phyloP scores from a whole-genome alignment of 2,797 vertebrate genomes.

The Pangasius djambal region DNA sequence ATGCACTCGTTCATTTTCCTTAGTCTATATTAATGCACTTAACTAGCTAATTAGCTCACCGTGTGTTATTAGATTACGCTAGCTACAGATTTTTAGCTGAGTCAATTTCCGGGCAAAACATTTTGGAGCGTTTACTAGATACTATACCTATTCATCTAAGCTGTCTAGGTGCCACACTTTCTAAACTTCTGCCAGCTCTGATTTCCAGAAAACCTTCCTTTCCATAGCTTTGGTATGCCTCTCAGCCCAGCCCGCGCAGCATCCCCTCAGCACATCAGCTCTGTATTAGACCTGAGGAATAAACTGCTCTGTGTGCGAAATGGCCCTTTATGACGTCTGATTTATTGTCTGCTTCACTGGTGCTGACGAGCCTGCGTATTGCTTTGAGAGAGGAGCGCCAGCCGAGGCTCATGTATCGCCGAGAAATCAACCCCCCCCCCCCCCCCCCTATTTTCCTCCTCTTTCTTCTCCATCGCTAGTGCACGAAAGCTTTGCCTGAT shows the following conservation, averaged over 20 bases:
- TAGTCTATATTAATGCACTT: background rate
- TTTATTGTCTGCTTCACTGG: constrained; percentile 65
- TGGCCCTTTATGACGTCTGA: constrained; percentile 63
- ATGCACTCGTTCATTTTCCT: background rate
- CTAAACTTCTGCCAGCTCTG: background rate
- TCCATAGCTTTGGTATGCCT: background rate
- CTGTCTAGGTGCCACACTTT: background rate
- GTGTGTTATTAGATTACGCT: background rate
- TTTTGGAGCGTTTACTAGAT: background rate
- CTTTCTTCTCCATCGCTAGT: background rate
- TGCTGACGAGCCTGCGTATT: constrained; percentile 58
- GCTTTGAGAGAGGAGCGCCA: constrained; percentile 54
- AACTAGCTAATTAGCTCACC: background rate
- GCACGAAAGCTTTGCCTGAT: constrained; percentile 26
- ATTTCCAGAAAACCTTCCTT: background rate
- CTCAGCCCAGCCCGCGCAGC: background rate
- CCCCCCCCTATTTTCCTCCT: background rate
- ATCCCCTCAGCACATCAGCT: constrained; percentile 34
- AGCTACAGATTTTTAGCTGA: background rate
- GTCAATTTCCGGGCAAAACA: background rate
- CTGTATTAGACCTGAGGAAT: constrained; percentile 45
- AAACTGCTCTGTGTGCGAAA: constrained; percentile 51
- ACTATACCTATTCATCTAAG: background rate
- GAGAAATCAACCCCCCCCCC: constrained; percentile 56
- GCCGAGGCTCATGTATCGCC: constrained; percentile 52